These are phyloP conservation scores for Malaclemys terrapin DNA, from an alignment of 2,113 vertebrate species.

Conservation along the genomic window DNA sequence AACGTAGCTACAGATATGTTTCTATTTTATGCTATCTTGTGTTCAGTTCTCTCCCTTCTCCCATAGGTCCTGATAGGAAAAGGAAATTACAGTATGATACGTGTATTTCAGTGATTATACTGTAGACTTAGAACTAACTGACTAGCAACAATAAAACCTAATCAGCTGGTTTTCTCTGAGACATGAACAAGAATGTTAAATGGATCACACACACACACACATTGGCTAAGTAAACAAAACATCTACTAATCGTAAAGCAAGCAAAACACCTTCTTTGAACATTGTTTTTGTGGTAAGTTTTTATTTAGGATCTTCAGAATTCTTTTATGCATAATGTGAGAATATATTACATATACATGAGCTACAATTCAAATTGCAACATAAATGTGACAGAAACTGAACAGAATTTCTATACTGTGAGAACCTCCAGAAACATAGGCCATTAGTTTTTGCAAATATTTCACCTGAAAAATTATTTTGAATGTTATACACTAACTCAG, in stretches of 20 bases:
- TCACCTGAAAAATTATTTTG: background rate
- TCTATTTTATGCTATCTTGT: background rate
- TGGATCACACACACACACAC: background rate
- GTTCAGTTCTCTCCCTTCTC: background rate
- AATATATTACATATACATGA: background rate
- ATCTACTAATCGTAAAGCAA: background rate
- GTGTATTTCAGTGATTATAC: background rate
- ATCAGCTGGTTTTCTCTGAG: conserved; percentile 7
- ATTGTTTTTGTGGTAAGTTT: background rate
- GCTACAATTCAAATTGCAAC: background rate
- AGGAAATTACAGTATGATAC: background rate
- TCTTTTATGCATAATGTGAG: background rate
- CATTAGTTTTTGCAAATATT: background rate
- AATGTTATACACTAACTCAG: background rate
- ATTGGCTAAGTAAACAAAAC: background rate
- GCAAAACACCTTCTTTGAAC: background rate
- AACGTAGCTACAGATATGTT: background rate
- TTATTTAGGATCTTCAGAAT: background rate
- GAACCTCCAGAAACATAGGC: background rate
- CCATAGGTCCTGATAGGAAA: background rate
- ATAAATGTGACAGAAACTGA: background rate
- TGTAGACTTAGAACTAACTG: background rate
- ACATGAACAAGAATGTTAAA: background rate
- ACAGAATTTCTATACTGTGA: background rate
- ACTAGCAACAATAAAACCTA: background rate